phyloP scores from a whole-genome alignment of 2,113 vertebrate genomes.

The Herpailurus yagouaroundi region DNA sequence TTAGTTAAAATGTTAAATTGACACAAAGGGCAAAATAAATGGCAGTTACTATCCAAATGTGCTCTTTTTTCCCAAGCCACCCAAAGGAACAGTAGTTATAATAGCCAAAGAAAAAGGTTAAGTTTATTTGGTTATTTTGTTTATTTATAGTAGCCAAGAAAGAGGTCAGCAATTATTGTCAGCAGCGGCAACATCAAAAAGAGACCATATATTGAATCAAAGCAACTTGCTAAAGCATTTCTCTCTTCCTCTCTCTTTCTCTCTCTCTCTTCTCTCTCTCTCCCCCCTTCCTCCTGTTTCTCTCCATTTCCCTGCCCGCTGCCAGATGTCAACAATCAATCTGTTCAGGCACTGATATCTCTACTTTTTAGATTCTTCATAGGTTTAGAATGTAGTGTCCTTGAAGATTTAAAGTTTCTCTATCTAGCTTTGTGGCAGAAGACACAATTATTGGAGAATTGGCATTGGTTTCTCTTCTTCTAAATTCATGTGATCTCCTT shows the following conservation, averaged over 20 bases:
- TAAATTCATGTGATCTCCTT: constrained; percentile 93
- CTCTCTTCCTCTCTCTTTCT: neutral
- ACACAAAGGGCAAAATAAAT: constrained; percentile 80
- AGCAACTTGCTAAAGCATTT: constrained; percentile 81
- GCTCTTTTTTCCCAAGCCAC: constrained; percentile 67
- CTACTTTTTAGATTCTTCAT: constrained; percentile 90
- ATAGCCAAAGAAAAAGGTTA: constrained; percentile 80
- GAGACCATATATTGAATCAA: constrained; percentile 78
- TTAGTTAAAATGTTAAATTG: constrained; percentile 79
- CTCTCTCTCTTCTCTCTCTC: neutral
- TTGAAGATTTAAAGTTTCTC: constrained; percentile 93
- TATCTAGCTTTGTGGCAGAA: constrained; percentile 93
- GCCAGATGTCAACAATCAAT: constrained; percentile 73
- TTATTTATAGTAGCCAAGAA: constrained; percentile 82
- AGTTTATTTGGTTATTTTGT: constrained; percentile 48
- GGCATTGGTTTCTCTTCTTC: constrained; percentile 95
- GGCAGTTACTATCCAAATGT: constrained; percentile 72
- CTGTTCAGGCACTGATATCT: constrained; percentile 79
- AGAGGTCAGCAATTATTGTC: constrained; percentile 81
- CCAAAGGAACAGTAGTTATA: constrained; percentile 82
- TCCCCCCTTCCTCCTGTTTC: constrained; percentile 12
- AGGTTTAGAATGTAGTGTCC: constrained; percentile 88
- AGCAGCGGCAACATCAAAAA: constrained; percentile 85
- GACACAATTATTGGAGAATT: constrained; percentile 93
- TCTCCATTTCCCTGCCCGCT: neutral